phyloP scores from a whole-genome alignment of 2,113 vertebrate species.

The Gobius niger region DNA sequence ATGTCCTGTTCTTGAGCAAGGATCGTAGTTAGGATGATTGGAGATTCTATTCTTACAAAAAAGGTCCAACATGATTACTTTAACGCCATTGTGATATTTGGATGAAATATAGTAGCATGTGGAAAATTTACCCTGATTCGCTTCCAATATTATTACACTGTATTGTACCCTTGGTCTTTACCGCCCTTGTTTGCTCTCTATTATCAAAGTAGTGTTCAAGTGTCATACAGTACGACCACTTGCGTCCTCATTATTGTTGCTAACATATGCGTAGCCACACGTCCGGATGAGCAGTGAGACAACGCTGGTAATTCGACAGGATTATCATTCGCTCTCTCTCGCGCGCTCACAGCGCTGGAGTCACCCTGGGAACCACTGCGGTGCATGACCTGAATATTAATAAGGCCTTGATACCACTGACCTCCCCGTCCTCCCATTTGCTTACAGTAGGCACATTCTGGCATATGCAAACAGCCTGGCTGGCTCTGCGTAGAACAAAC shows the following conservation, averaged over 20 bases:
- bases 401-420: constrained; percentile 55
- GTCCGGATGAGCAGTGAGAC: constrained; percentile 26
- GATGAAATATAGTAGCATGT: too few relatives aligned
- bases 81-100: too few relatives aligned
- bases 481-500: background rate
- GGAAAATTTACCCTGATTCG: too few relatives aligned
- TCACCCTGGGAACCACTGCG: constrained; percentile 67
- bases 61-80: too few relatives aligned
- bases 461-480: background rate
- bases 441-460: constrained; percentile 20
- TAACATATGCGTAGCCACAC: constrained; percentile 40
- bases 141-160: background rate
- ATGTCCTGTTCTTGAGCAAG: too few relatives aligned
- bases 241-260: constrained; percentile 15
- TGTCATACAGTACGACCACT: constrained; percentile 20
- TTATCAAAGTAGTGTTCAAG: background rate
- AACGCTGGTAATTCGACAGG: constrained; percentile 40
- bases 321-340: constrained; percentile 45
- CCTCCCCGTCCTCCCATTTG: constrained; percentile 46
- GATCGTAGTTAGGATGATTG: too few relatives aligned
- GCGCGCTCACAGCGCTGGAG: constrained; percentile 50
- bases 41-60: too few relatives aligned
- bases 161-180: background rate
- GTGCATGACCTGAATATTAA: constrained; percentile 69
- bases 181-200: background rate